Evolutionary conservation across 1,140 invertebrate genomes (phyloP).

Genomic region (Elysia chlorotica): DNA sequence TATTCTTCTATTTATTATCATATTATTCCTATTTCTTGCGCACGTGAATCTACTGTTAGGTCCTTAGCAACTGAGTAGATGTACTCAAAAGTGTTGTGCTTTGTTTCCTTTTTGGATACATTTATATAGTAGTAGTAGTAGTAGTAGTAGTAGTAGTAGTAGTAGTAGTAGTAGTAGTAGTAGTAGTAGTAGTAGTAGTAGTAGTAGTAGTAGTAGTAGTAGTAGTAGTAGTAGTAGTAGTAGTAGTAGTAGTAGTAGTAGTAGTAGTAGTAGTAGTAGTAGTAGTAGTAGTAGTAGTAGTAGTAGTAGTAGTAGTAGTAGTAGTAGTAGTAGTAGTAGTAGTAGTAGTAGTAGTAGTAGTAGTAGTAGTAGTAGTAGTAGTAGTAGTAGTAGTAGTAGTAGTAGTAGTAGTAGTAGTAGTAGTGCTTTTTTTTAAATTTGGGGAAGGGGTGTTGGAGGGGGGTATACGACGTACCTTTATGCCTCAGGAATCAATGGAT

Average conservation of each 20-base stretch:
- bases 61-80: background rate
- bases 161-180: background rate
- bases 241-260: conserved; percentile 1
- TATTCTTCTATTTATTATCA: too few relatives aligned
- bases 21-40: too few relatives aligned
- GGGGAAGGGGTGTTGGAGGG: too few relatives aligned
- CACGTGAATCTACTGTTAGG: too few relatives aligned
- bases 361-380: conserved; percentile 5
- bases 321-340: background rate
- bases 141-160: background rate
- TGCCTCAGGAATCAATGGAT: background rate
- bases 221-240: background rate
- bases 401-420: background rate
- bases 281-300: conserved; percentile 1
- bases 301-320: conserved; percentile 2
- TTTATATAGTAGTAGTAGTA: background rate
- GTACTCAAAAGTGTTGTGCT: background rate
- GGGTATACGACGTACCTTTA: too few relatives aligned
- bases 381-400: background rate
- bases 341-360: background rate
- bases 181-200: background rate
- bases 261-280: conserved; percentile 2
- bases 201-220: background rate
- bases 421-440: background rate
- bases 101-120: background rate